phyloP scores from a whole-genome alignment of 2,113 vertebrate genomes.

The Alligator sinensis region DNA sequence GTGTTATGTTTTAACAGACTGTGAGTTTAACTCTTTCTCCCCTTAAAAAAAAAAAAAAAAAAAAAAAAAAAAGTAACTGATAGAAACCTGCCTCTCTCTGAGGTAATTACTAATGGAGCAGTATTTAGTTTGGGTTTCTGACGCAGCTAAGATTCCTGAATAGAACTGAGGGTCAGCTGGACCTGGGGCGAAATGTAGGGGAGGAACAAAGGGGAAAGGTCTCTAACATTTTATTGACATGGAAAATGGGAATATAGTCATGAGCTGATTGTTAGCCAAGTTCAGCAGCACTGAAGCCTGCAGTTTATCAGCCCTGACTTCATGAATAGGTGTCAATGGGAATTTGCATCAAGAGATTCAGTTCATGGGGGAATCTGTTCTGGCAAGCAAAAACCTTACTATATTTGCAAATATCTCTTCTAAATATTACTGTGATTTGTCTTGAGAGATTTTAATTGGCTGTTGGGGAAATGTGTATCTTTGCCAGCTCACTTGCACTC shows the following conservation, averaged over 20 bases:
- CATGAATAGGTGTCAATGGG: neutral
- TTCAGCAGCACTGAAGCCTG: neutral
- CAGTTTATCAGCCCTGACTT: neutral
- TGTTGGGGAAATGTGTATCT: neutral
- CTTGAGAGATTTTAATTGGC: slow-evolving; percentile 39
- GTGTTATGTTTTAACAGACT: neutral
- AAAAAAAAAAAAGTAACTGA: neutral
- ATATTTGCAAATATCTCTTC: slow-evolving; percentile 16
- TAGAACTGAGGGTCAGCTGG: neutral
- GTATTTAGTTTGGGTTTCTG: neutral
- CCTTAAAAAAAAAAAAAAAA: neutral
- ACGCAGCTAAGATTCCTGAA: neutral
- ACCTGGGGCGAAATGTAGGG: fast-evolving
- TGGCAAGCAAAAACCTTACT: neutral
- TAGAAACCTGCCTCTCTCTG: neutral
- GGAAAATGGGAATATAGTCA: neutral
- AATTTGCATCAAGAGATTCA: neutral
- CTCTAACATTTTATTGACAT: neutral
- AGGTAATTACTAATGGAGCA: neutral
- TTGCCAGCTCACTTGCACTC: neutral
- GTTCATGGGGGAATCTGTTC: slow-evolving; percentile 19
- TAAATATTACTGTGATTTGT: slow-evolving; percentile 34
- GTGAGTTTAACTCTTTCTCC: neutral
- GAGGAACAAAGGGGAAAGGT: neutral
- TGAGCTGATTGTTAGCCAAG: neutral